phyloP scores from a whole-genome alignment of 2,113 vertebrate species.

The Equus quagga region DNA sequence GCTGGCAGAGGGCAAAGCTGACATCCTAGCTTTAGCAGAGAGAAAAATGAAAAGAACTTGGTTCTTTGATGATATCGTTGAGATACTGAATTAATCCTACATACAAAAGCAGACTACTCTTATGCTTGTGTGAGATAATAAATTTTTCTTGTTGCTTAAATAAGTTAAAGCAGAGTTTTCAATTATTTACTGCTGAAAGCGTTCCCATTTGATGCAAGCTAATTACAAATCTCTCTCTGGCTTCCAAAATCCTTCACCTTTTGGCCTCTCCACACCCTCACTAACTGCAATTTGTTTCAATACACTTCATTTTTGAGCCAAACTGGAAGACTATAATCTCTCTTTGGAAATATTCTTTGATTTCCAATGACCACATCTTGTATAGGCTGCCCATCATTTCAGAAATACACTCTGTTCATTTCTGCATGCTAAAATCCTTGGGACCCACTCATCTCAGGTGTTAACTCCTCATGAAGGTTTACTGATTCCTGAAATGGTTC shows the following conservation, averaged over 20 bases:
- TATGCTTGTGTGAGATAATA: not conserved
- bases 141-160: not conserved
- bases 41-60: not conserved
- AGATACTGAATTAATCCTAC: not conserved
- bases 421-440: not conserved
- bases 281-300: not conserved
- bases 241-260: not conserved
- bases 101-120: not conserved
- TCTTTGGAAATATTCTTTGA: not conserved
- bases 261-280: too few relatives aligned
- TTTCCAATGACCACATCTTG: not conserved
- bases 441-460: not conserved
- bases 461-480: not conserved
- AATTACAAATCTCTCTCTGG: not conserved
- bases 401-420: not conserved
- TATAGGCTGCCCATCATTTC: not conserved
- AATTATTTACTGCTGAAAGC: not conserved
- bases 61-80: not conserved
- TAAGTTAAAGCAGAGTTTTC: not conserved
- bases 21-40: not conserved
- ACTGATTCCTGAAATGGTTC: not conserved
- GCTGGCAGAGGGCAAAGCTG: not conserved
- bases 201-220: not conserved
- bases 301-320: not conserved
- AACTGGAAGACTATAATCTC: not conserved